Percentiles rank a stretch among this genome's conserved stretches.
Conservation (phyloP, 2,888 invertebrate species). For the Hypsopygia costalis region DNA sequence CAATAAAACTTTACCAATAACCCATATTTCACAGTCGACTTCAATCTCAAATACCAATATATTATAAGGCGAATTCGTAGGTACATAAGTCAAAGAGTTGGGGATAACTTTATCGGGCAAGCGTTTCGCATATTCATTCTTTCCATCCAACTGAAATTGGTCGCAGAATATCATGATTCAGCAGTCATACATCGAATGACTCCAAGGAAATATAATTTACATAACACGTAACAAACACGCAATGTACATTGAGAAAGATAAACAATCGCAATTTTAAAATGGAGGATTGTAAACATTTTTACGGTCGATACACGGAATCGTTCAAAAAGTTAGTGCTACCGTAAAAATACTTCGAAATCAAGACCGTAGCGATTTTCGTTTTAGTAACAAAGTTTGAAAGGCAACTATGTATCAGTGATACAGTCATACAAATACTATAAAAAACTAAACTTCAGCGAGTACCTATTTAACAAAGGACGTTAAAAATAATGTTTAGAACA, state of each 20-base stretch:
- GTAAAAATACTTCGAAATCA: conserved; percentile 39
- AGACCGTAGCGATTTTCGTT: conserved; percentile 28
- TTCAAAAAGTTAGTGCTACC: conserved; percentile 38
- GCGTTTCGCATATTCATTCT: conserved; percentile 59
- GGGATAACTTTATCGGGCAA: conserved; percentile 59
- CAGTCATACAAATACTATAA: neutral
- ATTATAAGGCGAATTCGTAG: conserved; percentile 64
- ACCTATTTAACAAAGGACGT: too few species aligned
- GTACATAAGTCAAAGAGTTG: conserved; percentile 64
- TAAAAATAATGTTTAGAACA: too few species aligned
- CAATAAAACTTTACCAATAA: conserved; percentile 79
- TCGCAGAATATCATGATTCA: conserved; percentile 18
- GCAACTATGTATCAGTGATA: conserved; percentile 9
- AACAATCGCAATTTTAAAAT: conserved; percentile 15
- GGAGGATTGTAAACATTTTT: conserved; percentile 27
- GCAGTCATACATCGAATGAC: conserved; percentile 2
- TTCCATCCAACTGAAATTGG: conserved; percentile 45
- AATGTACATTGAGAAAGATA: conserved; percentile 3
- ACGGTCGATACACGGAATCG: conserved; percentile 18
- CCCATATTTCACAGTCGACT: conserved; percentile 73
- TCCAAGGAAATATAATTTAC: neutral
- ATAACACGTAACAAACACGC: neutral
- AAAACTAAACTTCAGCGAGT: too few species aligned
- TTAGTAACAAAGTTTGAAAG: conserved; percentile 23
- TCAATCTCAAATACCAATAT: conserved; percentile 75